Evolutionary conservation across 1,140 invertebrate species (phyloP).

Genomic region (Ips nitidus): DNA sequence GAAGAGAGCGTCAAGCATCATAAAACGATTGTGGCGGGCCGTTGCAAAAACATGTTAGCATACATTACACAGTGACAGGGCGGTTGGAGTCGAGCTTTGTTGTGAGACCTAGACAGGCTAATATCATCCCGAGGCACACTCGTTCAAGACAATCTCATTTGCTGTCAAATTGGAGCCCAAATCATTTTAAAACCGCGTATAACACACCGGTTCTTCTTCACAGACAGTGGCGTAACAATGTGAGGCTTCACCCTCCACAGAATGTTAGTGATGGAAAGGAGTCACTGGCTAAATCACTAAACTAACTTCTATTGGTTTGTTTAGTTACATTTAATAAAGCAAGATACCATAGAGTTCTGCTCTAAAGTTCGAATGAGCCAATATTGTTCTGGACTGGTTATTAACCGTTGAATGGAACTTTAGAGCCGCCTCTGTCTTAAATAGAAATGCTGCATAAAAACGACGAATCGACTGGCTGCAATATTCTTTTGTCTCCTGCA

Average conservation of each 20-base stretch:
- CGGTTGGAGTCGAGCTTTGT: slow-evolving; percentile 47
- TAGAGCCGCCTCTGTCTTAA: slow-evolving; percentile 11
- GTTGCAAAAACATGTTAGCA: slow-evolving; percentile 49
- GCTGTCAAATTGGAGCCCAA: slow-evolving; percentile 49
- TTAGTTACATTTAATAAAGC: neutral
- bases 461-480: slow-evolving; percentile 13
- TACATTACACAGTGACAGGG: slow-evolving; percentile 51
- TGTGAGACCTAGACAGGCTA: slow-evolving; percentile 49
- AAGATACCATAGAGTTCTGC: neutral
- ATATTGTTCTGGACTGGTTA: neutral
- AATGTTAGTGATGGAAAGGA: neutral
- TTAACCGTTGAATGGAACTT: neutral
- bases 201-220: slow-evolving; percentile 26
- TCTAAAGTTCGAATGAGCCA: neutral
- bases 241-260: neutral
- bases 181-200: slow-evolving; percentile 48
- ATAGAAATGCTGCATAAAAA: slow-evolving; percentile 17
- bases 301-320: neutral
- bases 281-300: neutral
- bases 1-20: slow-evolving; percentile 46
- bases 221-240: slow-evolving; percentile 22
- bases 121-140: slow-evolving; percentile 50
- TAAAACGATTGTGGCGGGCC: slow-evolving; percentile 48
- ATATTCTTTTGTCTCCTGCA: slow-evolving; percentile 27
- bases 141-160: slow-evolving; percentile 50